A percentile compares a stretch with the other conserved stretches of the same genome.
These are phyloP conservation scores for Chlorodrepanis virens DNA, from an alignment of 2,113 vertebrate genomes.

Conservation along the genomic window DNA sequence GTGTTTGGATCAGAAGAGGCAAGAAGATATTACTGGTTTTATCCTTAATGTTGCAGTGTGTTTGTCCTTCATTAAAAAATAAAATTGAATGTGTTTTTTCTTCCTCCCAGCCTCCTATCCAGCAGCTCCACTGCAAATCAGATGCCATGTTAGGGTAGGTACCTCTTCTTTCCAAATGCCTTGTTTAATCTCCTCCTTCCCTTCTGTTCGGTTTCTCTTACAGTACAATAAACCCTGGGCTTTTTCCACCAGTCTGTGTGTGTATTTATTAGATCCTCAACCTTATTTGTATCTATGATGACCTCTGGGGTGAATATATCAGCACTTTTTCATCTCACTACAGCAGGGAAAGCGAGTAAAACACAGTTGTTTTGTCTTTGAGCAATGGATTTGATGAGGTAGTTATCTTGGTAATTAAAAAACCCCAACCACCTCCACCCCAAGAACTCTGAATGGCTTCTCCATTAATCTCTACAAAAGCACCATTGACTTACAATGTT, in stretches of 20 bases:
- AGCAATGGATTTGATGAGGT: background rate
- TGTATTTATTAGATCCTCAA: background rate
- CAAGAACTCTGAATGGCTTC: background rate
- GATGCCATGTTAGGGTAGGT: background rate
- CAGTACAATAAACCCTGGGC: background rate
- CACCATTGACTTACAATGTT: background rate
- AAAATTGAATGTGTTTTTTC: background rate
- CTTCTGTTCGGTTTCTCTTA: conserved; percentile 12
- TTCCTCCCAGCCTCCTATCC: background rate
- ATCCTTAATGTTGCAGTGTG: background rate
- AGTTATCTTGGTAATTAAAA: conserved; percentile 26
- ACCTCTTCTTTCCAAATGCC: background rate
- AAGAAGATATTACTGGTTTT: background rate
- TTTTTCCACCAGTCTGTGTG: background rate
- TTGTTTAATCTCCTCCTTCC: conserved; percentile 14
- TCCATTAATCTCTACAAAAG: background rate
- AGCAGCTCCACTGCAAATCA: background rate
- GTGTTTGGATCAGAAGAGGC: background rate
- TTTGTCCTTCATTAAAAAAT: background rate
- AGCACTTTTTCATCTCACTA: conserved; percentile 39
- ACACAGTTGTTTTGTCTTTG: background rate
- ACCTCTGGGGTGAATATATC: background rate
- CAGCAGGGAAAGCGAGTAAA: background rate
- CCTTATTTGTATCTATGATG: background rate
- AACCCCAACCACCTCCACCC: background rate